Base-by-base conservation (phyloP, 2,888 invertebrate genomes). In the Apamea crenata region DNA sequence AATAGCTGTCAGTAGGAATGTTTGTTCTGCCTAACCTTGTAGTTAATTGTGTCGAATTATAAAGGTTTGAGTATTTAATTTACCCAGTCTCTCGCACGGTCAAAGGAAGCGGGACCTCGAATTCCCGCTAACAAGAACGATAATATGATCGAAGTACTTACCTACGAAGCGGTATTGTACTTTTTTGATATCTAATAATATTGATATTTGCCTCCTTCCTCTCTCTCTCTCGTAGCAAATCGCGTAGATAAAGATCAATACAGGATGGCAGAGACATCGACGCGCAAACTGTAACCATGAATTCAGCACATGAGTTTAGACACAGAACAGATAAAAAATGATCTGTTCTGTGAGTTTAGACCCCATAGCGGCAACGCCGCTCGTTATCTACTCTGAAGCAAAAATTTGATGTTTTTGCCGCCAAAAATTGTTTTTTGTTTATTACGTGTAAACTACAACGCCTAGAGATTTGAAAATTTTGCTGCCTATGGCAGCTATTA, bases 1-100 rank as follows among this genome's bases (percentile, higher is more conserved):
- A 78, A 68, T 67, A 70, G 36, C 59, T 50, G 63, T 66, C 71
- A 65, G 47, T 32, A 50, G 32, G 53, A 71, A 66, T 66, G 56
- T 72, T 74, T 71, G 47, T 81, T 67, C 36, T 74, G 7, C 50
- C 40, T 68, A 70, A 77, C 88, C 88, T 86, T 88, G 86, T 61
- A 44, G 69, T 67, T 25, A 68, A 81, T 81, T 73, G 73, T 59
- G 56, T 68, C 14, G 70, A 50, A 71, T 61, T 40, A 65, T 80
- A 71, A 66, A 80, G 50, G 65, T 12, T 47, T 47, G 14, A 47
- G 44, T 74, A 56, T 69, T 74, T 84, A 63, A 56, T 69, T 74
- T 84, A 63, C 66, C 53, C n/a, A 59, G 56, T 73, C 73, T n/a
- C 61, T 56, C 18, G 14, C 36, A 29, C 44, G 61, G 50, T 67